Evolutionary conservation across 2,113 vertebrate species (phyloP).

Genomic region (Typhlomys cinereus): DNA sequence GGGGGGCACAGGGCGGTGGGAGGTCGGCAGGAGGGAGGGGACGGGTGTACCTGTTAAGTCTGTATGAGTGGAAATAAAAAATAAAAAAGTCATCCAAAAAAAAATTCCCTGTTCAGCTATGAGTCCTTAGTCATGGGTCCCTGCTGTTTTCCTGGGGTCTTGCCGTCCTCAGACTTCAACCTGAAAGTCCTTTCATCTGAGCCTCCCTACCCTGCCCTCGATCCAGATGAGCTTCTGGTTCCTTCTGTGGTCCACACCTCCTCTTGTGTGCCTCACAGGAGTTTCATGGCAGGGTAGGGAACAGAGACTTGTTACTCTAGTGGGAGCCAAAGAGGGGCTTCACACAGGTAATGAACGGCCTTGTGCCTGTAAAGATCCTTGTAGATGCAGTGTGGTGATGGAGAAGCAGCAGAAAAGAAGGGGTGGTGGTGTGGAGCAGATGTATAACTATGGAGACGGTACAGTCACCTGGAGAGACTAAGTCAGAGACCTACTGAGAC

Average conservation of each 20-base stretch:
- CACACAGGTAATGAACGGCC: accelerated
- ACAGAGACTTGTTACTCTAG: accelerated
- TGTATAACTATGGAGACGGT: not conserved
- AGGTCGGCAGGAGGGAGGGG: no score
- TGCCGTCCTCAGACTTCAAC: not conserved
- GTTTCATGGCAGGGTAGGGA: not conserved
- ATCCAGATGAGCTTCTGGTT: not conserved
- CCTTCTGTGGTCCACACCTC: no score
- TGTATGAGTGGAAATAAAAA: no score
- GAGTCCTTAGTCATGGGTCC: no score
- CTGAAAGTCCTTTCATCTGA: not conserved
- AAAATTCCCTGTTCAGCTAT: no score
- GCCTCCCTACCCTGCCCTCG: no score
- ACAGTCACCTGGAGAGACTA: not conserved
- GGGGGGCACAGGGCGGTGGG: no score
- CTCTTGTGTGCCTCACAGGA: not conserved
- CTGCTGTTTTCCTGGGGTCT: not conserved
- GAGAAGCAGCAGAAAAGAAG: not conserved
- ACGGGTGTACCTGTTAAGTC: no score
- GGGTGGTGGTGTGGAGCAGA: not conserved
- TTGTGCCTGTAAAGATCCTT: not conserved
- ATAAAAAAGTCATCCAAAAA: no score
- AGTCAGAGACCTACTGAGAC: not conserved
- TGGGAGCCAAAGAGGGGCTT: no score
- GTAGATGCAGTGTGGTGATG: not conserved